These are phyloP conservation scores for Oenanthe melanoleuca DNA, from an alignment of 2,113 vertebrate genomes.

Conservation along the genomic window DNA sequence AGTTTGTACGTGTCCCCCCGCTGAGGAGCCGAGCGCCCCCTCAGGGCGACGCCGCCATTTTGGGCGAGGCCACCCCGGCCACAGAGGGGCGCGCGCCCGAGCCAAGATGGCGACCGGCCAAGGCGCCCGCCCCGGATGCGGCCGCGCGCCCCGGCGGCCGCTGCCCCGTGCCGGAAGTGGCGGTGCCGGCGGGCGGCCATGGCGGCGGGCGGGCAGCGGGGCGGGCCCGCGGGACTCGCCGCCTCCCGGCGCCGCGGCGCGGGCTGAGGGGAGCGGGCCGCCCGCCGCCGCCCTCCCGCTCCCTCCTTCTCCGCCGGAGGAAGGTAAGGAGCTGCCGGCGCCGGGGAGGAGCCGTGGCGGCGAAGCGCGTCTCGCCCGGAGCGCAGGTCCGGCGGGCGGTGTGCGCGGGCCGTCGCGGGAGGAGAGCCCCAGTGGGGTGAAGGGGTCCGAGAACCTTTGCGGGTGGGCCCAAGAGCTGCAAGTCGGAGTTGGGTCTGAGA, in stretches of 20 bases:
- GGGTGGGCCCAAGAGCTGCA: not conserved
- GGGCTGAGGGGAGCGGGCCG: slow-evolving; percentile 56
- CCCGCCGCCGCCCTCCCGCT: slow-evolving; percentile 19
- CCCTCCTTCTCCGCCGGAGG: slow-evolving; percentile 38
- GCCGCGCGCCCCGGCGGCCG: no score
- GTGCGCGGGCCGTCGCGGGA: not conserved
- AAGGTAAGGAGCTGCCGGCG: slow-evolving; percentile 6
- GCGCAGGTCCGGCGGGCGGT: not conserved
- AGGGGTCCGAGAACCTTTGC: no score
- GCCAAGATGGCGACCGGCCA: no score
- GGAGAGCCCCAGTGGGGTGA: not conserved
- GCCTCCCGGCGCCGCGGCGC: not conserved
- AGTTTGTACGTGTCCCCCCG: rapidly evolving
- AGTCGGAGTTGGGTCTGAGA: not conserved
- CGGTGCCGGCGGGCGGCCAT: no score
- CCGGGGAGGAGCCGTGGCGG: not conserved
- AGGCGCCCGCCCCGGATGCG: no score
- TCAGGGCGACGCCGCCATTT: not conserved
- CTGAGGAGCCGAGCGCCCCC: rapidly evolving
- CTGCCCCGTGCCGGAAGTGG: no score
- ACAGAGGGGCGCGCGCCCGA: no score
- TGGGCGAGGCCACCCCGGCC: not conserved
- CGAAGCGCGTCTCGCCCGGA: rapidly evolving
- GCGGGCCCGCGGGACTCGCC: not conserved
- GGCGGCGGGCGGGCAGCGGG: no score